Evolutionary conservation across 2,113 vertebrate genomes (phyloP).

Genomic region (Casuarius casuarius): DNA sequence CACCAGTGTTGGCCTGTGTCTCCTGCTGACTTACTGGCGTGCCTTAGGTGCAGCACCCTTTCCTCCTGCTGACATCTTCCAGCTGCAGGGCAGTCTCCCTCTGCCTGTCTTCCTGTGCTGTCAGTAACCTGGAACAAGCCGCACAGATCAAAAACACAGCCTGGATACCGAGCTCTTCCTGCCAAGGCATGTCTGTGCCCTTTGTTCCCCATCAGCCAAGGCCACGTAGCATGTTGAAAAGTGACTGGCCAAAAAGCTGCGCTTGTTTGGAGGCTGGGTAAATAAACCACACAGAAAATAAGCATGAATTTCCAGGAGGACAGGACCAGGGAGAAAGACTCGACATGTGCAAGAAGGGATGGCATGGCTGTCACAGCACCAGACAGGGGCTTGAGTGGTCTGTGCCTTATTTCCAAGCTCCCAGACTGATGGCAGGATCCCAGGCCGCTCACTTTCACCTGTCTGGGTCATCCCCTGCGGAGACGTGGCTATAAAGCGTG

Average conservation of each 20-base stretch:
- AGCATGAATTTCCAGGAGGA: background rate
- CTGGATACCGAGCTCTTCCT: background rate
- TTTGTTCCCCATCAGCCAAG: background rate
- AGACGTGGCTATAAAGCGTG: background rate
- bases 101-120: constrained; percentile 76
- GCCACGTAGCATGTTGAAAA: background rate
- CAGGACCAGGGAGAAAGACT: background rate
- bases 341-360: background rate
- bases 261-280: background rate
- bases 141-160: background rate
- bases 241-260: background rate
- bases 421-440: background rate
- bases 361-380: background rate
- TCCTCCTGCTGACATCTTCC: constrained; percentile 58
- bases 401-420: background rate
- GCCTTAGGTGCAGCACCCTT: constrained; percentile 73
- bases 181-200: background rate
- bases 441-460: rapidly evolving
- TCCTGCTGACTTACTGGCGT: background rate
- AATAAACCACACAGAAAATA: background rate
- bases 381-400: background rate
- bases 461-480: background rate
- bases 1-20: background rate
- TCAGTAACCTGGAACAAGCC: constrained; percentile 75
- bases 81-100: constrained; percentile 75